Conservation (phyloP, 2,888 invertebrate genomes). For the Drepana falcataria region DNA sequence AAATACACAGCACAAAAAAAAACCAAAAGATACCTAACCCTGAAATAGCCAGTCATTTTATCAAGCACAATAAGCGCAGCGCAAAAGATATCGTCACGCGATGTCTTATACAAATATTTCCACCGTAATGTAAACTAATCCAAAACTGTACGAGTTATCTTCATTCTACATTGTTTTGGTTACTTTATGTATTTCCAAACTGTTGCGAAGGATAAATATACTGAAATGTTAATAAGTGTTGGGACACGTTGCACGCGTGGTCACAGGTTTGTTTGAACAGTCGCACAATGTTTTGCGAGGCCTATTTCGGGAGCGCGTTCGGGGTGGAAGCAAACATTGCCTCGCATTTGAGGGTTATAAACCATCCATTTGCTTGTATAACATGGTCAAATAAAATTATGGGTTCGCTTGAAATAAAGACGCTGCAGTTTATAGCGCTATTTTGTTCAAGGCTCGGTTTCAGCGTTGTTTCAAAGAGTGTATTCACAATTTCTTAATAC, state of each 20-base stretch:
- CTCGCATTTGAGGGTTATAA: background rate
- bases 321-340: background rate
- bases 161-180: constrained; percentile 1
- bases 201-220: background rate
- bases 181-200: background rate
- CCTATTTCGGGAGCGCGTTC: background rate
- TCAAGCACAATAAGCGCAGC: constrained; percentile 13
- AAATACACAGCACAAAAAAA: too few relatives aligned
- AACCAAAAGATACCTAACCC: background rate
- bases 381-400: background rate
- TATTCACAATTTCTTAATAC: background rate
- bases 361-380: background rate
- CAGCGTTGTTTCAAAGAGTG: background rate
- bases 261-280: background rate
- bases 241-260: background rate
- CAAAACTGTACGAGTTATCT: constrained; percentile 15
- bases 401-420: background rate
- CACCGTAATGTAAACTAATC: background rate
- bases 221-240: background rate
- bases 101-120: constrained; percentile 25
- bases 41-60: constrained; percentile 18
- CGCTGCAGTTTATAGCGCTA: background rate
- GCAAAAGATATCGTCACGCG: constrained; percentile 21
- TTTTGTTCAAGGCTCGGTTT: background rate
- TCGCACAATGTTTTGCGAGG: background rate